phyloP scores from a whole-genome alignment of 1,140 invertebrate species.

The Temnothorax longispinosus region DNA sequence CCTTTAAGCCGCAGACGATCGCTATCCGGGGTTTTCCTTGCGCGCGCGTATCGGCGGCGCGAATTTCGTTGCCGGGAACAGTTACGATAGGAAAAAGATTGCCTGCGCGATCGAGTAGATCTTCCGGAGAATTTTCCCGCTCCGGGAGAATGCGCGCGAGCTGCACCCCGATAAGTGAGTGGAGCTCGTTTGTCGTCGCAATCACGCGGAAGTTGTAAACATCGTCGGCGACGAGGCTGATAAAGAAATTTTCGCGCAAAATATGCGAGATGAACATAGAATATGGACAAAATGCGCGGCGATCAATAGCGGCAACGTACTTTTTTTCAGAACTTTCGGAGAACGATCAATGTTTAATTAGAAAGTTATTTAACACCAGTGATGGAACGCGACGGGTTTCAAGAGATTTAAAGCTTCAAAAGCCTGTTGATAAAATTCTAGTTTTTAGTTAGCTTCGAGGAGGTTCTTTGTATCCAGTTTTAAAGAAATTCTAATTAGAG shows the following conservation, averaged over 20 bases:
- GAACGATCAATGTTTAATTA: constrained; percentile 19
- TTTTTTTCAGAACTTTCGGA: neutral
- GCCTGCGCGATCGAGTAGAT: constrained; percentile 45
- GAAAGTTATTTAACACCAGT: constrained; percentile 8
- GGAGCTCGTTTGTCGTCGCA: constrained; percentile 46
- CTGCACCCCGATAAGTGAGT: constrained; percentile 24
- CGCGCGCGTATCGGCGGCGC: constrained; percentile 20
- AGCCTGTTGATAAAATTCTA: neutral
- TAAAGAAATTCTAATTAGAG: constrained; percentile 2
- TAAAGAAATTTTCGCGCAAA: constrained; percentile 25
- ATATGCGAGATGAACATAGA: neutral
- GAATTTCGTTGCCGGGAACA: constrained; percentile 28
- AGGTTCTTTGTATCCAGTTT: constrained; percentile 9
- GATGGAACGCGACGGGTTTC: neutral
- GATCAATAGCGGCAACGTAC: neutral
- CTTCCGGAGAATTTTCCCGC: constrained; percentile 26
- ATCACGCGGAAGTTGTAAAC: constrained; percentile 55
- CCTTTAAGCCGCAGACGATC: constrained; percentile 69
- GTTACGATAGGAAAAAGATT: constrained; percentile 46
- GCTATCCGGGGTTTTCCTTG: neutral
- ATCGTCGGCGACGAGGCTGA: constrained; percentile 39
- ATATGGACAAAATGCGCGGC: neutral
- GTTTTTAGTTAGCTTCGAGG: neutral
- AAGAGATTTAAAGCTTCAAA: neutral
- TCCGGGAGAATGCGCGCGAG: neutral